These are phyloP conservation scores for Herminia tarsipennalis DNA, from an alignment of 2,888 invertebrate species.

Conservation along the genomic window DNA sequence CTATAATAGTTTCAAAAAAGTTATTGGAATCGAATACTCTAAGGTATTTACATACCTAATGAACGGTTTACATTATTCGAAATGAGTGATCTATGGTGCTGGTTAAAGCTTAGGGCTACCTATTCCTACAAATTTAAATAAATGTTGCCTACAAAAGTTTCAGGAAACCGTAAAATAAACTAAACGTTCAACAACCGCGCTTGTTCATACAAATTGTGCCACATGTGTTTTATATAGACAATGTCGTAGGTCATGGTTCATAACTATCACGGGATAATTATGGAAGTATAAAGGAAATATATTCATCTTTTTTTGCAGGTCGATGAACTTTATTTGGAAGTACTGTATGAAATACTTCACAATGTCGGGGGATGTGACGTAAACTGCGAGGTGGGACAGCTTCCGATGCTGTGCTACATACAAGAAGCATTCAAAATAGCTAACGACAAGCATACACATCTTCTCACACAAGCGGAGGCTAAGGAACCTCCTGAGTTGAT, in stretches of 20 bases:
- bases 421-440: slow-evolving; percentile 92
- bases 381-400: slow-evolving; percentile 88
- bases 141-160: too few relatives aligned
- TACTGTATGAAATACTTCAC: slow-evolving; percentile 93
- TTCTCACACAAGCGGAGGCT: slow-evolving; percentile 89
- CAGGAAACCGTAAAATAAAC: too few relatives aligned
- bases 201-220: too few relatives aligned
- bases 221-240: too few relatives aligned
- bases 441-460: slow-evolving; percentile 90
- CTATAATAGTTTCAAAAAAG: slow-evolving; percentile 7
- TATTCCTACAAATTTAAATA: too few relatives aligned
- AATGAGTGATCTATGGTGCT: too few relatives aligned
- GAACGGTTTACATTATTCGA: too few relatives aligned
- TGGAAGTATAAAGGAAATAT: not conserved
- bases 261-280: too few relatives aligned
- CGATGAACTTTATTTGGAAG: slow-evolving; percentile 94
- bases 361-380: slow-evolving; percentile 94
- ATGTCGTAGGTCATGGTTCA: too few relatives aligned
- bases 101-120: too few relatives aligned
- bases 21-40: slow-evolving; percentile 9
- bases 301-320: slow-evolving; percentile 83
- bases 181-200: too few relatives aligned
- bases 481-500: slow-evolving; percentile 94
- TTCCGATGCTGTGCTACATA: slow-evolving; percentile 89
- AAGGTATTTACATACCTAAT: too few relatives aligned